Evolutionary conservation across 2,888 invertebrate species (phyloP), one percentile per base, ranked within the genome.

Genomic region (Rhabditoides inermis): DNA sequence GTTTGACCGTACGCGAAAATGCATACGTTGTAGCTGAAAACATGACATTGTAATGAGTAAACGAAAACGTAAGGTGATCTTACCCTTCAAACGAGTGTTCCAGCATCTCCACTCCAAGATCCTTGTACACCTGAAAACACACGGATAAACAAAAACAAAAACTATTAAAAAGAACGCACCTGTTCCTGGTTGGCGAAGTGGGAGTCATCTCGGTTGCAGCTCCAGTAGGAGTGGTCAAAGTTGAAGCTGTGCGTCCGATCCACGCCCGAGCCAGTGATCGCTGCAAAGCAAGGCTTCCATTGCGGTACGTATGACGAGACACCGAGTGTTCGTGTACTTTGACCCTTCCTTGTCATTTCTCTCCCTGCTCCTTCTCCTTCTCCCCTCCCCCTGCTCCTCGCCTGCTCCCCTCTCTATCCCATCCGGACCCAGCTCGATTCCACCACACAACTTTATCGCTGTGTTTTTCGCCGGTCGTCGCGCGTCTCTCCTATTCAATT

Each of bases 1-100:
- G 98, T 98, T 81, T 98, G 95, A 0, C 98, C 98, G 79, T 98
- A 98, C 4, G 98, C 98, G 80, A 98, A 98, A 79, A 98, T 98
- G 81, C 98, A 98, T 57, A 95, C 94, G 78, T 98, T 98, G 83
- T 98, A 98, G 25, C 90, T 86, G 44, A 49, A 65, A 32, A 12
- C 20, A 5, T 1, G 35, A 28, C 1, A 36, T 61, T 37, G 49
- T 25, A 54, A 42, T 53, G 12, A 55, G 41, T 23, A 12, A n/a
- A 15, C n/a, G 5, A 7, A 54, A 15, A 40, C 18, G 5, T 15
- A 26, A 6, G 15, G 20, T 4, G n/a, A n/a, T n/a, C 64, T 78
- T 77, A 85, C 84, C 82, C 98, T 81, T 95, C 92, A 79, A 99
- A 98, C 46, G 98, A 89, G 80, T 98, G 98, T 73, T 91, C 88